phyloP scores from a whole-genome alignment of 2,797 vertebrate genomes.

The Mycteria americana region DNA sequence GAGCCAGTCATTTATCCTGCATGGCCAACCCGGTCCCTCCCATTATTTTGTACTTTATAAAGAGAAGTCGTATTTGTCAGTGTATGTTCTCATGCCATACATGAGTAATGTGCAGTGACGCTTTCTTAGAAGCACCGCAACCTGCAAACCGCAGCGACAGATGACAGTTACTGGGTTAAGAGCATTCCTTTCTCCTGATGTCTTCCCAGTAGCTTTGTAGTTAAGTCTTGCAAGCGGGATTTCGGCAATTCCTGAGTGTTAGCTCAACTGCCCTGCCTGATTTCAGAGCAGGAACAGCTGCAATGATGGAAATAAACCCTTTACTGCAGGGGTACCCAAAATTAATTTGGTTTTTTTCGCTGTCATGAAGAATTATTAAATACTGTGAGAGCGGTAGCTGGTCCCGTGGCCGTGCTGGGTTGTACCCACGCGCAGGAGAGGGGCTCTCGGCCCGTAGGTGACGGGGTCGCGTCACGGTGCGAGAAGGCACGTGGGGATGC shows the following conservation, averaged over 20 bases:
- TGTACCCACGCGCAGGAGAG: rapidly evolving
- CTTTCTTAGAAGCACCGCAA: not conserved
- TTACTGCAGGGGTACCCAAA: not conserved
- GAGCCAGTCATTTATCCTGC: rapidly evolving
- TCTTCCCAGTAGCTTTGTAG: not conserved
- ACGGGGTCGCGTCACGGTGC: rapidly evolving
- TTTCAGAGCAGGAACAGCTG: not conserved
- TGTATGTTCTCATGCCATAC: rapidly evolving
- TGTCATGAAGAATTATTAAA: not conserved
- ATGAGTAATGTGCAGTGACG: rapidly evolving
- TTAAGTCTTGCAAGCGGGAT: not conserved
- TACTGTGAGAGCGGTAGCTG: not conserved
- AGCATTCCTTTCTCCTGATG: not conserved
- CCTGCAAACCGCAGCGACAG: not conserved
- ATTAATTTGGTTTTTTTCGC: not conserved
- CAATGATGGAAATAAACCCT: not conserved
- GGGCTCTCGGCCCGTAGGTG: rapidly evolving
- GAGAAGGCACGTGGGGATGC: rapidly evolving
- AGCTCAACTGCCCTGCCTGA: rapidly evolving
- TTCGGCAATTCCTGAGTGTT: not conserved
- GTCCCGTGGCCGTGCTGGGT: not conserved
- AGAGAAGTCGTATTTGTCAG: not conserved
- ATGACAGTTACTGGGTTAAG: rapidly evolving
- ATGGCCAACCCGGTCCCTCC: not conserved
- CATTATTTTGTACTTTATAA: rapidly evolving